Conservation (phyloP, 2,113 vertebrate genomes). For the Corythaixoides concolor region DNA sequence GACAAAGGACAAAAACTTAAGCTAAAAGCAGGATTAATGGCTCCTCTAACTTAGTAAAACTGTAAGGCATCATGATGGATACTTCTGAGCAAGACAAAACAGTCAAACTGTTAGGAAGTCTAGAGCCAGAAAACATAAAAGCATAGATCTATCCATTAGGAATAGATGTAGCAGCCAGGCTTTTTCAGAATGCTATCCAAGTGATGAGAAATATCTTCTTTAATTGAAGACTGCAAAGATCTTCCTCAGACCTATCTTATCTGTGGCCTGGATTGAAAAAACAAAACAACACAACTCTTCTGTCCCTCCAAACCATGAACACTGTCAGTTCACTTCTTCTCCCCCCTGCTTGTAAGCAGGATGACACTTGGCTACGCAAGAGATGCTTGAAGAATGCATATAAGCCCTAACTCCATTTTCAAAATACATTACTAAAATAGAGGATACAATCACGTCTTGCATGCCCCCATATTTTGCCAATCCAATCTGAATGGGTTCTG, state of each 20-base stretch:
- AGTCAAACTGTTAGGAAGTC: not conserved
- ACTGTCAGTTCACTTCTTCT: not conserved
- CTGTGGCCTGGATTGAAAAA: not conserved
- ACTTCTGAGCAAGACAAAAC: not conserved
- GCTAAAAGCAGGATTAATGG: not conserved
- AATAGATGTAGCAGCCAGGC: not conserved
- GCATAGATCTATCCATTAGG: not conserved
- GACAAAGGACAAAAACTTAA: not conserved
- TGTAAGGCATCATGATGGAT: not conserved
- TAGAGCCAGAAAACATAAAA: not conserved
- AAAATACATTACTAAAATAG: not conserved
- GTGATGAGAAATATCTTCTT: not conserved
- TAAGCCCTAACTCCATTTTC: not conserved
- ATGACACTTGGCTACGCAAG: not conserved
- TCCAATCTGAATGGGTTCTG: not conserved
- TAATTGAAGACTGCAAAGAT: not conserved
- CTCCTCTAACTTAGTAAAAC: not conserved
- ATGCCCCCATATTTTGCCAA: not conserved
- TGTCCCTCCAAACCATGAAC: not conserved
- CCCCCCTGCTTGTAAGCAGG: not conserved
- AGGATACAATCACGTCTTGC: not conserved
- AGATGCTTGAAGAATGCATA: not conserved
- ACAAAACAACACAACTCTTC: not conserved
- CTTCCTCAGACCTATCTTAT: not conserved
- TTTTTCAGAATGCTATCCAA: not conserved